Conservation (phyloP, 2,113 vertebrate species). For the Neogobius melanostomus region DNA sequence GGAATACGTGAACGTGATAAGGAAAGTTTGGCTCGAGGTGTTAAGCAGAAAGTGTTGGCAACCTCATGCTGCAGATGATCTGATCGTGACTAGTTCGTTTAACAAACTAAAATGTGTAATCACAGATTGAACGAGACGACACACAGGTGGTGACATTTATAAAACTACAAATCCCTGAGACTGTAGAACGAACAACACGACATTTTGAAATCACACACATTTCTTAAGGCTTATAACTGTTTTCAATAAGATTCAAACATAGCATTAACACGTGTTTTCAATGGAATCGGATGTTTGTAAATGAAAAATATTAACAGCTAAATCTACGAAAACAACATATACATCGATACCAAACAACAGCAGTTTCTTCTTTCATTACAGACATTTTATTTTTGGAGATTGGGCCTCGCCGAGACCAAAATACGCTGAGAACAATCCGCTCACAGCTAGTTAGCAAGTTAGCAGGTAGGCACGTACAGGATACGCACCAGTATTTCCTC, state of each 20-base stretch:
- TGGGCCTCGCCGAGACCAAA: constrained; percentile 33
- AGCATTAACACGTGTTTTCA: background rate
- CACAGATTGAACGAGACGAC: no score
- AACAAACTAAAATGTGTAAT: no score
- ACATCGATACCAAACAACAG: background rate
- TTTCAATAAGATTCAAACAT: background rate
- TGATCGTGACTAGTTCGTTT: no score
- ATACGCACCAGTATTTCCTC: constrained; percentile 57
- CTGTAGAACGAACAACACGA: no score
- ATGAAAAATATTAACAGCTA: background rate
- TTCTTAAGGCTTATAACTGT: no score
- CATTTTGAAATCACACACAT: no score
- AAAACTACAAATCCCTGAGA: no score
- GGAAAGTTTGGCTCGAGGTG: no score
- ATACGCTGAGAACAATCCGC: constrained; percentile 19
- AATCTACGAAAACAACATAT: background rate
- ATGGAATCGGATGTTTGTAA: background rate
- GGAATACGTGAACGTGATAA: no score
- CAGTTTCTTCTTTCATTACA: accelerated
- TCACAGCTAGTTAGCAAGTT: constrained; percentile 26
- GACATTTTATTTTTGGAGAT: background rate
- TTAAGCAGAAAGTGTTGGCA: no score
- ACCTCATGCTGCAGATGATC: no score
- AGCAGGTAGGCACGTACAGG: constrained; percentile 6
- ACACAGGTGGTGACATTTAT: no score